Evolutionary conservation across 2,888 invertebrate genomes (phyloP).

Genomic region (Leptura quadrifasciata): DNA sequence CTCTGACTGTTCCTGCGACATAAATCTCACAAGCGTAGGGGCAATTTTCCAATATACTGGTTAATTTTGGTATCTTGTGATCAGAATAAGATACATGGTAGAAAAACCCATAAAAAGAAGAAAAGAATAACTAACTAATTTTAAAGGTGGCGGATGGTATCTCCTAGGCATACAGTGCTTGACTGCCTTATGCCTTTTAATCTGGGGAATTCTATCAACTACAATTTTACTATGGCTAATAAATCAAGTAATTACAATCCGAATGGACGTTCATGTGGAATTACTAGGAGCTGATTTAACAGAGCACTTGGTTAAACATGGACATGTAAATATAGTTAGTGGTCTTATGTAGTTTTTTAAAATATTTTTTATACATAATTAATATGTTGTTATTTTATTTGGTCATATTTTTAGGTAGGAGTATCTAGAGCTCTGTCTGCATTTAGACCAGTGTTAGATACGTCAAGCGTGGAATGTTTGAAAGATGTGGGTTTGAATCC

Average conservation of each 20-base stretch:
- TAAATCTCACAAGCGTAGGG: too few species aligned
- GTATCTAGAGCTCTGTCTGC: slow-evolving; percentile 86
- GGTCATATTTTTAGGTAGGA: slow-evolving; percentile 73
- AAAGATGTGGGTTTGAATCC: slow-evolving; percentile 81
- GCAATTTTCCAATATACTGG: too few species aligned
- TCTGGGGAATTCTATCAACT: slow-evolving; percentile 86
- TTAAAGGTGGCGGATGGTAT: slow-evolving; percentile 89
- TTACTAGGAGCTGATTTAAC: slow-evolving; percentile 91
- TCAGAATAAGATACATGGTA: too few species aligned
- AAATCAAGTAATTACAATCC: slow-evolving; percentile 86
- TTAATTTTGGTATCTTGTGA: too few species aligned
- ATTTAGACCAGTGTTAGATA: slow-evolving; percentile 78
- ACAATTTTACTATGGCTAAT: slow-evolving; percentile 85
- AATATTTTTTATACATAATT: background rate
- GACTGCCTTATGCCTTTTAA: slow-evolving; percentile 81
- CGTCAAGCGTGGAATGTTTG: slow-evolving; percentile 66
- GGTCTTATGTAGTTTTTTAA: slow-evolving; percentile 32
- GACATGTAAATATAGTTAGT: slow-evolving; percentile 74
- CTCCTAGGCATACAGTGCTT: slow-evolving; percentile 89
- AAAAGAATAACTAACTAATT: background rate
- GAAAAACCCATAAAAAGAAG: too few species aligned
- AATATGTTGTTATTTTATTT: background rate
- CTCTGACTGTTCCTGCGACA: too few species aligned
- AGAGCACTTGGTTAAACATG: slow-evolving; percentile 88
- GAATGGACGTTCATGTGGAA: slow-evolving; percentile 91